A percentile compares a stretch with the other conserved stretches of the same genome.
Evolutionary conservation across 2,888 invertebrate species (phyloP).

Genomic region (Clanis bilineata): DNA sequence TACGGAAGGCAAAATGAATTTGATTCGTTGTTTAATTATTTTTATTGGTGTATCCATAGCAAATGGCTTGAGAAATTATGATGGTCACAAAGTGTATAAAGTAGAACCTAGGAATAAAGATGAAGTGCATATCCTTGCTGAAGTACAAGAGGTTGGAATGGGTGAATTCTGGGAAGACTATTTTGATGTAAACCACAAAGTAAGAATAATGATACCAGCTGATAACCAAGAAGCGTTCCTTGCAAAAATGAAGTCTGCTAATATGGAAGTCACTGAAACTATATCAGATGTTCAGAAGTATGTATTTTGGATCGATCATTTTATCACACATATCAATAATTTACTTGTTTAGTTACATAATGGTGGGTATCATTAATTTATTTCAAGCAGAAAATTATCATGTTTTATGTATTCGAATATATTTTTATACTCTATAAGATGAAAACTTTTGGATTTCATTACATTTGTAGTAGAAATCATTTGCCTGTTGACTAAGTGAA

Average conservation of each 20-base stretch:
- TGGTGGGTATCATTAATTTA: too few relatives aligned
- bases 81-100: conserved; percentile 83
- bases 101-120: conserved; percentile 69
- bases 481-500: too few relatives aligned
- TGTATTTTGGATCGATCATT: too few relatives aligned
- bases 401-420: too few relatives aligned
- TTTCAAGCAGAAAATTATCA: too few relatives aligned
- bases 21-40: conserved; percentile 24
- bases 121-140: conserved; percentile 69
- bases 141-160: conserved; percentile 60
- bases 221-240: conserved; percentile 43
- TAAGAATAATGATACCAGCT: conserved; percentile 57
- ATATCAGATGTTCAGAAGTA: conserved; percentile 63
- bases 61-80: conserved; percentile 56
- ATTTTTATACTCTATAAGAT: too few relatives aligned
- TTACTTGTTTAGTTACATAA: too few relatives aligned
- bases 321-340: too few relatives aligned
- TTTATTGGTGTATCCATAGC: conserved; percentile 30
- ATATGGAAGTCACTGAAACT: conserved; percentile 41
- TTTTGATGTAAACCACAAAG: conserved; percentile 51
- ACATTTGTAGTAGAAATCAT: too few relatives aligned
- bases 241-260: conserved; percentile 27
- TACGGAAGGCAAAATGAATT: background rate
- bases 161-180: conserved; percentile 64
- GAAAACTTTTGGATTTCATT: too few relatives aligned